A percentile compares a stretch with the other conserved stretches of the same genome.
These are phyloP conservation scores for Drosophila neocordata DNA, from an alignment of 1,140 invertebrate genomes.

Conservation along the genomic window DNA sequence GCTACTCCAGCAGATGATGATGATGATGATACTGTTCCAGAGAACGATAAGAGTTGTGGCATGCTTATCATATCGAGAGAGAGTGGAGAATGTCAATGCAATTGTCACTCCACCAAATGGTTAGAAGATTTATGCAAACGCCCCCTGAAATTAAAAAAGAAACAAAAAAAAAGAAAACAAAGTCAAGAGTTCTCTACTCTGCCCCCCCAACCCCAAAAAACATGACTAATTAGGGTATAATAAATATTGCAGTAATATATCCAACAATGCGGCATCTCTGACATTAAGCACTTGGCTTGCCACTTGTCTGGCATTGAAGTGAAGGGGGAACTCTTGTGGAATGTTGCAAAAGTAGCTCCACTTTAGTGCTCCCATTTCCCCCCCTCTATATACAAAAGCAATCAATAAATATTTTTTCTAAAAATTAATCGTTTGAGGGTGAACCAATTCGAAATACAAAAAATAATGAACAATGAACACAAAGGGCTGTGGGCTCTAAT, in stretches of 20 bases:
- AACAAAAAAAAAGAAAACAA: neutral
- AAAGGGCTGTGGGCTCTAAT: slow-evolving; percentile 43
- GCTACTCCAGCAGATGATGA: slow-evolving; percentile 2
- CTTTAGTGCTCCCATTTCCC: slow-evolving; percentile 10
- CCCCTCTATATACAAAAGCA: slow-evolving; percentile 25
- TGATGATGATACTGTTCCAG: slow-evolving; percentile 2
- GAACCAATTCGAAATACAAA: slow-evolving; percentile 57
- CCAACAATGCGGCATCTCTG: slow-evolving; percentile 3
- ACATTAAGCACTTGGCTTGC: slow-evolving; percentile 33
- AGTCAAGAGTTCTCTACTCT: slow-evolving; percentile 6
- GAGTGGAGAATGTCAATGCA: slow-evolving; percentile 22
- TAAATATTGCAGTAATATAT: slow-evolving; percentile 39
- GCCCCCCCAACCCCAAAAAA: slow-evolving; percentile 13
- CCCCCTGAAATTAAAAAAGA: slow-evolving; percentile 25
- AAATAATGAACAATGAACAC: slow-evolving; percentile 63
- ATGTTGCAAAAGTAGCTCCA: slow-evolving; percentile 1
- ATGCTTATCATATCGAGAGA: slow-evolving; percentile 1
- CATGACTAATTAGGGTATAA: slow-evolving; percentile 65
- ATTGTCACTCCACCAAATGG: slow-evolving; percentile 17
- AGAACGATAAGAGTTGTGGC: slow-evolving; percentile 26
- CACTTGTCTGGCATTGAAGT: slow-evolving; percentile 54
- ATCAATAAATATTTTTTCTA: slow-evolving; percentile 69
- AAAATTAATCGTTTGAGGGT: slow-evolving; percentile 47
- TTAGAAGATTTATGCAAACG: slow-evolving; percentile 37
- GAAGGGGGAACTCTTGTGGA: neutral